These are phyloP conservation scores for Drosophila lowei DNA, from an alignment of 1,140 invertebrate genomes.

Conservation along the genomic window DNA sequence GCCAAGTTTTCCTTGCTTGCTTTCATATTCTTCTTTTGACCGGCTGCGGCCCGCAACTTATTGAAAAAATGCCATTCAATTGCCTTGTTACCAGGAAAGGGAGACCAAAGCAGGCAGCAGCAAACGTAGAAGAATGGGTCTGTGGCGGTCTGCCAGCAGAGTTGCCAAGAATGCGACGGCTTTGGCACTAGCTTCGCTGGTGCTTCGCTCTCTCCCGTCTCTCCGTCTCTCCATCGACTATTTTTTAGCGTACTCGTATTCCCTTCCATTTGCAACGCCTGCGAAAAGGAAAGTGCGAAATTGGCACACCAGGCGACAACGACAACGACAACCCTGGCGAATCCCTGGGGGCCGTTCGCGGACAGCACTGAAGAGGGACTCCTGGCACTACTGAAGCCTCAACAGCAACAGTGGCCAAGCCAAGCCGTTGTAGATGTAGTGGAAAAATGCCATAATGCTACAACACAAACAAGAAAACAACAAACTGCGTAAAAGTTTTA, in stretches of 20 bases:
- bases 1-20: constrained; percentile 9
- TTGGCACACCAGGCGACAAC: constrained; percentile 38
- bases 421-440: constrained; percentile 46
- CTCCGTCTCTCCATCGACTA: background rate
- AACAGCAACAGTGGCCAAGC: background rate
- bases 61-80: constrained; percentile 63
- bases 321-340: constrained; percentile 12
- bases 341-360: background rate
- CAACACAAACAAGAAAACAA: constrained; percentile 61
- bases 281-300: constrained; percentile 60
- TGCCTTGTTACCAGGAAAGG: constrained; percentile 44
- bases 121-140: background rate
- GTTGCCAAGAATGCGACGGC: constrained; percentile 30
- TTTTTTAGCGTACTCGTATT: constrained; percentile 39
- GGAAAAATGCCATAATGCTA: constrained; percentile 58
- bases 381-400: too few species aligned
- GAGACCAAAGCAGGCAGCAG: background rate
- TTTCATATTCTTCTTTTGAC: constrained; percentile 16
- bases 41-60: constrained; percentile 43
- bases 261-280: constrained; percentile 21
- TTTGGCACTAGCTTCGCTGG: constrained; percentile 17
- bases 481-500: constrained; percentile 67
- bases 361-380: background rate
- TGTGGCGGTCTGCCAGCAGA: constrained; percentile 28
- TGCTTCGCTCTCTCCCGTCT: constrained; percentile 6